These are phyloP conservation scores for Drosophila atripex DNA, from an alignment of 2,888 invertebrate genomes.

Conservation along the genomic window DNA sequence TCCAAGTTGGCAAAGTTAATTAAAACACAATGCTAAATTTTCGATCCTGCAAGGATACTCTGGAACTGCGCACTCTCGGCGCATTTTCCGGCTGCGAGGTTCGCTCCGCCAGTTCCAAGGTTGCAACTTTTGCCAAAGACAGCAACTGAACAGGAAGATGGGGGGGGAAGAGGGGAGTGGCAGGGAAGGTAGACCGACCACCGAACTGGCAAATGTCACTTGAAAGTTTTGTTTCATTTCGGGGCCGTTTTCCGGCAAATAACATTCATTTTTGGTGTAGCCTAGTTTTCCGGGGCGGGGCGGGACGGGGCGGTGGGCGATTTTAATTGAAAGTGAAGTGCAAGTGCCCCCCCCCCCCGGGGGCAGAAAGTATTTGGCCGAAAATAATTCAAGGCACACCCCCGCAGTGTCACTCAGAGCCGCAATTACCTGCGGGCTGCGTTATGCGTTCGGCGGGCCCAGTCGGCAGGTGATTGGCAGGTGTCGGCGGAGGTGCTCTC, in stretches of 20 bases:
- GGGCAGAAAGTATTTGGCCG: conserved; percentile 2
- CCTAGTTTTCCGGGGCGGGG: background rate
- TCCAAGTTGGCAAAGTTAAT: conserved; percentile 54
- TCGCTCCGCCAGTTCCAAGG: conserved; percentile 37
- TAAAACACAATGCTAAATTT: conserved; percentile 48
- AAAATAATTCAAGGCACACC: conserved; percentile 15
- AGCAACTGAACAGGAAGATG: background rate
- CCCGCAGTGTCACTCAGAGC: conserved; percentile 13
- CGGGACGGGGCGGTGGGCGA: no score
- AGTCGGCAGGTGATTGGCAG: conserved; percentile 12
- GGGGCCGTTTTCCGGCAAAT: background rate
- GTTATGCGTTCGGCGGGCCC: background rate
- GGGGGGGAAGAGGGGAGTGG: no score
- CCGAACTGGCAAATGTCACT: conserved; percentile 26
- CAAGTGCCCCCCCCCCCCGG: no score
- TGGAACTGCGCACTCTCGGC: background rate
- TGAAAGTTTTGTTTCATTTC: conserved; percentile 12
- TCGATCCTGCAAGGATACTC: background rate
- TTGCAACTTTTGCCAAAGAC: conserved; percentile 27
- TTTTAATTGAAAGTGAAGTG: conserved; percentile 14
- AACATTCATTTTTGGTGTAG: background rate
- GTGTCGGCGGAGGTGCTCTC: background rate
- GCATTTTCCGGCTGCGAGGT: conserved; percentile 25
- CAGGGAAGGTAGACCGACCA: background rate
- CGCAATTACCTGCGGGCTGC: conserved; percentile 1